A percentile compares a stretch with the other conserved stretches of the same genome.
Evolutionary conservation across 2,797 vertebrate species (phyloP).

Genomic region (Acropternis orthonyx): DNA sequence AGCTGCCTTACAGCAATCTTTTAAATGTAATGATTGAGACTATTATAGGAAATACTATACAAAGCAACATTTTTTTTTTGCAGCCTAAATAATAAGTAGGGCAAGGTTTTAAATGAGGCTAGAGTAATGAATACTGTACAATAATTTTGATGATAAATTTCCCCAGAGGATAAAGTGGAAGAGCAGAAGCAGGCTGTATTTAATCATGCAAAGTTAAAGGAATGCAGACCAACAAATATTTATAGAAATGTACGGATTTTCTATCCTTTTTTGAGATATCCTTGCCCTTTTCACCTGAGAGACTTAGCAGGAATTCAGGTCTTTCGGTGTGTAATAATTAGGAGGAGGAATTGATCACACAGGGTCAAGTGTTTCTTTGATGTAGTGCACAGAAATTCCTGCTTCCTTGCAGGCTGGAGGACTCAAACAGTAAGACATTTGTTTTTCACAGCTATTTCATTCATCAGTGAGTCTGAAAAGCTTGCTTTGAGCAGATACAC

Average conservation of each 20-base stretch:
- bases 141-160: constrained; percentile 71
- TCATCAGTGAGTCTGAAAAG: background rate
- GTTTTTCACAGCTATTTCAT: constrained; percentile 11
- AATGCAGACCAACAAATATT: constrained; percentile 51
- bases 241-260: constrained; percentile 10
- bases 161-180: constrained; percentile 55
- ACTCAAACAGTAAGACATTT: constrained; percentile 4
- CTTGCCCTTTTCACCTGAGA: constrained; percentile 21
- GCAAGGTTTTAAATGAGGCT: constrained; percentile 68
- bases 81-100: constrained; percentile 71
- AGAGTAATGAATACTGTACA: constrained; percentile 65
- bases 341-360: constrained; percentile 14
- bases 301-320: background rate
- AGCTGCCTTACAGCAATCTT: constrained; percentile 66
- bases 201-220: constrained; percentile 64
- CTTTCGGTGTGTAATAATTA: background rate
- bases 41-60: constrained; percentile 63
- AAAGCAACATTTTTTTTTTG: constrained; percentile 31
- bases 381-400: background rate
- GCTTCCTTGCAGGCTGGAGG: constrained; percentile 5
- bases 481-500: background rate
- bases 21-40: constrained; percentile 65
- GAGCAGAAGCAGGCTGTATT: constrained; percentile 65
- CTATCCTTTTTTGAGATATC: background rate
- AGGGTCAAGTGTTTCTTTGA: constrained; percentile 55